Percentiles rank a stretch among this genome's conserved stretches.
These are phyloP conservation scores for Micrasema longulum DNA, from an alignment of 1,140 invertebrate species.

Conservation along the genomic window DNA sequence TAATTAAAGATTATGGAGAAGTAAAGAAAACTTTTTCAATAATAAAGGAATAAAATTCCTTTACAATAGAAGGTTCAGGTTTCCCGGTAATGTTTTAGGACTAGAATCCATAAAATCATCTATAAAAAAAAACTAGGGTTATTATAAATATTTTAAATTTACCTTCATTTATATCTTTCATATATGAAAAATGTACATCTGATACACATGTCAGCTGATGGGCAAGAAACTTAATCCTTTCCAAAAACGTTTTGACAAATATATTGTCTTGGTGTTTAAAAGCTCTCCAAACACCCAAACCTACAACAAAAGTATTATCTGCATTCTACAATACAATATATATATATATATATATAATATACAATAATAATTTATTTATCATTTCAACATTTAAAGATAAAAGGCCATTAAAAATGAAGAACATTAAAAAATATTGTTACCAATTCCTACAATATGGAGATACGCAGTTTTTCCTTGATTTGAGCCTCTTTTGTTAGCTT, in stretches of 20 bases:
- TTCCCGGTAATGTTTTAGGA: no score
- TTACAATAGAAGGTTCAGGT: no score
- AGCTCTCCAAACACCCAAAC: constrained; percentile 68
- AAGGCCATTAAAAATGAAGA: no score
- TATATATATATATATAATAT: not conserved
- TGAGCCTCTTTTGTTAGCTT: constrained; percentile 57
- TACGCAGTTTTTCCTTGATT: constrained; percentile 56
- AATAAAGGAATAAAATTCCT: no score
- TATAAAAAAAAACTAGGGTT: no score
- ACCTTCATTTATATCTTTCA: constrained; percentile 52
- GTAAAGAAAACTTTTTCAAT: no score
- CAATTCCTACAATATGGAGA: constrained; percentile 63
- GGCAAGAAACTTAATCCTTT: constrained; percentile 59
- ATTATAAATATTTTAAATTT: no score
- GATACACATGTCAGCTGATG: constrained; percentile 60
- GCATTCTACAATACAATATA: not conserved
- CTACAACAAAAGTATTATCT: constrained; percentile 52
- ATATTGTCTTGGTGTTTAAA: constrained; percentile 63
- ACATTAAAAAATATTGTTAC: no score
- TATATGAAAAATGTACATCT: constrained; percentile 66
- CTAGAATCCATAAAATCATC: no score
- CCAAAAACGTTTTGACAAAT: constrained; percentile 63
- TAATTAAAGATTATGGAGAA: no score
- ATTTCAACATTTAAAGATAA: not conserved
- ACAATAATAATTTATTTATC: no score